Evolutionary conservation across 2,888 invertebrate genomes (phyloP).

Genomic region (Sialis lutaria): DNA sequence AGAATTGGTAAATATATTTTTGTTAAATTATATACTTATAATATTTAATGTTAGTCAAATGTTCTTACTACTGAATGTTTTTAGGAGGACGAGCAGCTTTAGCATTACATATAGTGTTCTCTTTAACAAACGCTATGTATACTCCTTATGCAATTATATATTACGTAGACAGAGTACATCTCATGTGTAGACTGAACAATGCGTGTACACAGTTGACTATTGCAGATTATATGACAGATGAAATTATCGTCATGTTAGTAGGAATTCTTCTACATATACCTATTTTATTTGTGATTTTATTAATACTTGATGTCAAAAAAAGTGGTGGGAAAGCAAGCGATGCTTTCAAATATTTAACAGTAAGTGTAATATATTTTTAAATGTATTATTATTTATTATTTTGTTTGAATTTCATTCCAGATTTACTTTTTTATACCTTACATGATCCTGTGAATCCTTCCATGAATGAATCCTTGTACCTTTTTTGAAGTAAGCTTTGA

Average conservation of each 20-base stretch:
- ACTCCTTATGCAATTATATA: constrained; percentile 69
- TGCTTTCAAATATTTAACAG: constrained; percentile 29
- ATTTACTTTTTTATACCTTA: too few species aligned
- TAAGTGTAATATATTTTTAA: constrained; percentile 12
- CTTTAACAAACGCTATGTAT: constrained; percentile 61
- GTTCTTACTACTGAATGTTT: constrained; percentile 15
- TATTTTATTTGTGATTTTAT: constrained; percentile 41
- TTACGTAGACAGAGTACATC: constrained; percentile 60
- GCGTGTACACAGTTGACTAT: constrained; percentile 47
- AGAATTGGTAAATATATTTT: constrained; percentile 38
- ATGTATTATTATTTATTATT: too few species aligned
- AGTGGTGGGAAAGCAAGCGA: constrained; percentile 38
- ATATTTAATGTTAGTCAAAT: not conserved
- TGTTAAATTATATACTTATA: not conserved
- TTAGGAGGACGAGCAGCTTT: constrained; percentile 49
- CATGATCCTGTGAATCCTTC: too few species aligned
- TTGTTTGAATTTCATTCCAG: too few species aligned
- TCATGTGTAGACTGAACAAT: constrained; percentile 50
- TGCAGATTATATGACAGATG: constrained; percentile 49
- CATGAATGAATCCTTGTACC: too few species aligned
- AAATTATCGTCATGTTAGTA: constrained; percentile 47
- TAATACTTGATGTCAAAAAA: constrained; percentile 49
- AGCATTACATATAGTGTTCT: constrained; percentile 53
- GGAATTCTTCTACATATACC: constrained; percentile 53
- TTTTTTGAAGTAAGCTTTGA: too few species aligned